Evolutionary conservation across 1,140 invertebrate genomes (phyloP), one percentile per base, ranked within the genome.

Genomic region (Apocrypta bakeri): DNA sequence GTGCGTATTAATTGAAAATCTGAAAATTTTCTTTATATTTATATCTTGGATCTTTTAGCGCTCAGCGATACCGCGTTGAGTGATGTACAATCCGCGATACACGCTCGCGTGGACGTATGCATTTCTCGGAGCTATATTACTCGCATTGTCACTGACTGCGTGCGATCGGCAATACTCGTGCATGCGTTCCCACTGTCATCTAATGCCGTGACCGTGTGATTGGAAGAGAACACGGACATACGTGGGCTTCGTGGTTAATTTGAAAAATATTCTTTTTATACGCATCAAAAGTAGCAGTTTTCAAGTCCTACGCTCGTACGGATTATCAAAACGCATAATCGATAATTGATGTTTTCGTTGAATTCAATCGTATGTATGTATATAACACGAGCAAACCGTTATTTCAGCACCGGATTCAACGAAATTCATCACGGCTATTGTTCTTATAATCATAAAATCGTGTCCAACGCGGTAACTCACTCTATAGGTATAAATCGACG

Each of bases 1-100:
- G n/a, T n/a, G n/a, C n/a, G n/a, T n/a, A n/a, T n/a, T n/a, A n/a
- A n/a, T n/a, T n/a, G n/a, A n/a, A n/a, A n/a, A n/a, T n/a, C n/a
- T n/a, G n/a, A n/a, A n/a, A n/a, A n/a, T n/a, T n/a, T n/a, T n/a
- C n/a, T n/a, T n/a, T n/a, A n/a, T n/a, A n/a, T n/a, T n/a, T n/a
- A 21, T 72, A 72, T 72, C 1, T n/a, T 33, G 33, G 37, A n/a
- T 33, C 56, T 66, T 21, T 72, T n/a, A 29, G 33, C 24, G 69
- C 25, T 68, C 79, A 64, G 48, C 63, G 74, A 83, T 83, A 86
- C 87, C 86, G 87, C 81, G 21, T 48, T n/a, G 78, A 79, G 85
- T 90, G 89, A 90, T 89, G 86, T 83, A 90, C 89, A 83, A 85
- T 86, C 84, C 84, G 84, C 87, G 84, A 89, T 89, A 87, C 88